Percentiles rank a stretch among this genome's conserved stretches.
phyloP scores from a whole-genome alignment of 1,140 invertebrate species.

The Megalopta genalis region DNA sequence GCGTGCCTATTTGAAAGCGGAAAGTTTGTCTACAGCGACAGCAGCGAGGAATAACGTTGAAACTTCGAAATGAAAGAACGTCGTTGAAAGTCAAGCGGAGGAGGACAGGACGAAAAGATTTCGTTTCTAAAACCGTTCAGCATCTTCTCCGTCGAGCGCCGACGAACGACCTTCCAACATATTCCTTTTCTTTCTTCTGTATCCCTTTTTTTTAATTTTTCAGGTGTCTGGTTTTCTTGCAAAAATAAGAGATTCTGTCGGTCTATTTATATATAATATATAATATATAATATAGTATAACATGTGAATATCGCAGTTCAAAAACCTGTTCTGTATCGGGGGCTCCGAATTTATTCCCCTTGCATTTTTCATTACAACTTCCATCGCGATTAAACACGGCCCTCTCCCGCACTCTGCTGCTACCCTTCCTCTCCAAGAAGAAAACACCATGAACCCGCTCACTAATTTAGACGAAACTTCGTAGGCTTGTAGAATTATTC shows the following conservation, averaged over 20 bases:
- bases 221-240: conserved; percentile 62
- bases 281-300: conserved; percentile 54
- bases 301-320: conserved; percentile 60
- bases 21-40: neutral
- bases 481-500: no score
- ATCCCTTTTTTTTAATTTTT: conserved; percentile 47
- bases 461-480: no score
- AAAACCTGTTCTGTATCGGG: conserved; percentile 39
- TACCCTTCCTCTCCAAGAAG: no score
- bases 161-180: conserved; percentile 17
- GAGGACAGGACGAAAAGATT: neutral
- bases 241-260: conserved; percentile 72
- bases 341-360: conserved; percentile 19
- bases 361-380: neutral
- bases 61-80: neutral
- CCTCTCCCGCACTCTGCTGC: neutral
- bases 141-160: conserved; percentile 9
- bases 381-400: neutral
- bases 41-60: neutral
- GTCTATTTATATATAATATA: conserved; percentile 62
- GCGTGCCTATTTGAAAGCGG: neutral
- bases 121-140: neutral
- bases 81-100: neutral
- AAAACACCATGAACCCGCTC: no score
- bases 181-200: neutral